Evolutionary conservation across 1,140 invertebrate species (phyloP), one percentile per base, ranked within the genome.

Genomic region (Tetragnatha versicolor): DNA sequence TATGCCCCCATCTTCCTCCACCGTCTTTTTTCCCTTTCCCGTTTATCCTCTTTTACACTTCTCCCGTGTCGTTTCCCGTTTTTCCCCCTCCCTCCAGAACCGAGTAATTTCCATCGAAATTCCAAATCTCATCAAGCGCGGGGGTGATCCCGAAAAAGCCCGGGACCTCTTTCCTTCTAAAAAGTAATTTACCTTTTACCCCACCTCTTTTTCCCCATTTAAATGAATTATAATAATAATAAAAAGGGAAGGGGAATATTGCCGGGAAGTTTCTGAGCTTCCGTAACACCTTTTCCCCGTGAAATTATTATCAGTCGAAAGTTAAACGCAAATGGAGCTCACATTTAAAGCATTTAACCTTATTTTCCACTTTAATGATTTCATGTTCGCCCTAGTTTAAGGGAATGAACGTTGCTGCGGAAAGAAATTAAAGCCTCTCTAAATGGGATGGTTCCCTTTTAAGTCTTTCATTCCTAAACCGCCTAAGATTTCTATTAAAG

Each of bases 111-210:
- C 55, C 68, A 70, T 70, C 49, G 68, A 53, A 55, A 70, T 53
- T 70, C 68, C 55, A 58, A 73, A 73, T 73, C 69, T 73, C 69
- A 73, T 73, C 69, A 73, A 73, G 66, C 17, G 51, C 7, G 2
- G 12, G 6, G 2, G 33, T 20, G 20, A 20, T 37, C n/a, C n/a
- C n/a, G 47, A 45, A 45, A 60, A 73, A 68, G 65, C 45, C 27
- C n/a, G 42, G 29, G 39, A 73, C 42, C 53, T 70, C 53, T 14
- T 39, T n/a, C 47, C 25, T 31, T 58, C n/a, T 17, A 14, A 27
- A 55, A 73, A 73, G 53, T 60, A 58, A 60, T 73, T 73, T 73
- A 73, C 53, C 53, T 60, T 73, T 42, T n/a, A 33, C 22, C 31
- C 5, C n/a, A n/a, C n/a, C n/a, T n/a, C 27, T 55, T 45, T 55